Base-by-base conservation (phyloP, 53 echinoderm and acorn worm genomes). In the Echinometra lucunter region DNA sequence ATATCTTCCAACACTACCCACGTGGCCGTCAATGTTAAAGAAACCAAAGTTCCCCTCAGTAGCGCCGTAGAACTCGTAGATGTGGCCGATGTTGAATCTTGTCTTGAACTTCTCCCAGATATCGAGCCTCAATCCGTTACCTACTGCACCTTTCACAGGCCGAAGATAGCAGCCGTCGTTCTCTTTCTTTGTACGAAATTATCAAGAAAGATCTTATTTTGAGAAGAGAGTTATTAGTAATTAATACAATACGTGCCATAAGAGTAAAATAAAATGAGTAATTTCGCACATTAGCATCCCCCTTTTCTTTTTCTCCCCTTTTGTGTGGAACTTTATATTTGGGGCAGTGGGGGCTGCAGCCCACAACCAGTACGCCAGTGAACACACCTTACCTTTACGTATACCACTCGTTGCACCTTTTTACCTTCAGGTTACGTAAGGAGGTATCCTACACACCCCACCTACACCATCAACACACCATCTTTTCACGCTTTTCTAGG, bases 101-200 rank as follows among this genome's bases (percentile, higher is more conserved):
- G 66, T 92, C 57, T 98, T 75, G 88, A 98, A 98, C 28, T 98
- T 95, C 17, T 58, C 17, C 98, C 98, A 98, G 45, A 98, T 95
- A 60, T 98, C 98, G 17, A 81, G 91, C 11, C 95, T 82, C 7
- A 98, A 88, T 6, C 98, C 98, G 80, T 97, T 97, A 32, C 98
- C 98, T 0, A 97, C 28, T 0, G 96, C 97, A 1, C 96, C 97
- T 30, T 90, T 89, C 38, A 98, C 58, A 27, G 90, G 75, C 1
- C 91, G 88, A 3, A 88, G 69, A 45, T 97, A 96, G 25, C 95
- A 56, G 2, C 97, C 96, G 75, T 98, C 98, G 90, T 87, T 66
- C 21, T 97, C 96, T 57, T 40, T 83, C 94, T 97, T 18, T 38
- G 19, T 38, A 23, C 21, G 16, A 75, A 75, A 17, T 40, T 34